Evolutionary conservation across 2,888 invertebrate species (phyloP).

Genomic region (Microctonus hyperodae): DNA sequence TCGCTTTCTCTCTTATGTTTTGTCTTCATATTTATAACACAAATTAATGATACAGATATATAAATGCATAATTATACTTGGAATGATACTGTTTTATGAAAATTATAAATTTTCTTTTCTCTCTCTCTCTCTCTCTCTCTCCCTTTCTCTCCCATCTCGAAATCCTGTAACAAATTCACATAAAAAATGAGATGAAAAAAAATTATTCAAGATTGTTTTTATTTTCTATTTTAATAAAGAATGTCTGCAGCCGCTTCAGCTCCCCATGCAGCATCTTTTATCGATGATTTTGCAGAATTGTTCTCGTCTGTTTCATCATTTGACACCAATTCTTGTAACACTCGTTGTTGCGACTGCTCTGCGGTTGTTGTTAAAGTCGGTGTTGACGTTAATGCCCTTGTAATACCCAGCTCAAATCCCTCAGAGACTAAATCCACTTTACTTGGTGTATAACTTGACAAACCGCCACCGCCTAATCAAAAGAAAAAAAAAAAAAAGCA

Average conservation of each 20-base stretch:
- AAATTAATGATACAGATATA: constrained; percentile 40
- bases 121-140: no score
- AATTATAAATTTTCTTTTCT: no score
- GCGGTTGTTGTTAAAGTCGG: not conserved
- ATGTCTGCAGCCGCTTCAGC: constrained; percentile 63
- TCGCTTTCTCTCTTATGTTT: constrained; percentile 4
- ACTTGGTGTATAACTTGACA: constrained; percentile 85
- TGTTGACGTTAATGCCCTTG: constrained; percentile 65
- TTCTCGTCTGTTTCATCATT: constrained; percentile 46
- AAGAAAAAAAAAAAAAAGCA: constrained; percentile 34
- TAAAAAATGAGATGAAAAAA: not conserved
- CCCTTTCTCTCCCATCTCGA: not conserved
- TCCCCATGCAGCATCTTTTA: constrained; percentile 63
- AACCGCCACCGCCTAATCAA: constrained; percentile 57
- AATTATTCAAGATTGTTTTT: not conserved
- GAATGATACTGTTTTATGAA: constrained; percentile 50
- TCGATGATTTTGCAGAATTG: constrained; percentile 50
- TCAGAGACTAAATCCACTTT: constrained; percentile 72
- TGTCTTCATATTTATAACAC: constrained; percentile 4
- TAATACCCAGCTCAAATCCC: constrained; percentile 81
- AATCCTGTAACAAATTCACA: not conserved
- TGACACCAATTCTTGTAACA: not conserved
- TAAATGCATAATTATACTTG: constrained; percentile 54
- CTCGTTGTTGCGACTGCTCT: not conserved
- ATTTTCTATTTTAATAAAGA: constrained; percentile 50